These are phyloP conservation scores for Hemichromis elongatus DNA, from an alignment of 2,113 vertebrate genomes.

Conservation along the genomic window DNA sequence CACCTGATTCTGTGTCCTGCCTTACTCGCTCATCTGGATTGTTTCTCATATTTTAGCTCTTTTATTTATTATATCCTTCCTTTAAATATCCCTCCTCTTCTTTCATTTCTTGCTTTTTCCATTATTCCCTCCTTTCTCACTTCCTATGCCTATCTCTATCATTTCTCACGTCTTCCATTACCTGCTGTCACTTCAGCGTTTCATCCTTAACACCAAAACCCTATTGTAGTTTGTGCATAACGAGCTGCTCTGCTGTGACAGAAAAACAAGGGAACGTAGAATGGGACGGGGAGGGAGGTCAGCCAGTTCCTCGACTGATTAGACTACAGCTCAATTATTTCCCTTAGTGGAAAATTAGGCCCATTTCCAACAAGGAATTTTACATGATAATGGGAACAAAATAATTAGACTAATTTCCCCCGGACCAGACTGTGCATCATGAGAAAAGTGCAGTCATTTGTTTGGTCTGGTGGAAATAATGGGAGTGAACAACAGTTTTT, in stretches of 20 bases:
- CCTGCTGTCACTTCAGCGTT: neutral
- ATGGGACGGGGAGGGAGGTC: neutral
- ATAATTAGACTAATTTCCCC: slow-evolving; percentile 35
- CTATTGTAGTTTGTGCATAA: neutral
- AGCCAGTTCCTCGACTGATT: slow-evolving; percentile 1
- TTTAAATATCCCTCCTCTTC: neutral
- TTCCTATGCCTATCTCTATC: neutral
- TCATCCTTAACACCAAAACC: neutral
- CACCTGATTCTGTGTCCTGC: neutral
- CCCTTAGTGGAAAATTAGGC: slow-evolving; percentile 12
- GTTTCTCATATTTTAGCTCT: neutral
- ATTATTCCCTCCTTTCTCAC: neutral
- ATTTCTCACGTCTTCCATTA: neutral
- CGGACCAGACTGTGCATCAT: slow-evolving; percentile 6
- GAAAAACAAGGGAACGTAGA: neutral
- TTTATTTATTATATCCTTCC: neutral
- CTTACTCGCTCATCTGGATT: neutral
- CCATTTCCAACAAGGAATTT: neutral
- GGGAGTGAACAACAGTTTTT: neutral
- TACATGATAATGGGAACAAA: slow-evolving; percentile 20
- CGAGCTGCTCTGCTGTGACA: neutral
- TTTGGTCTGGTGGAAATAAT: neutral
- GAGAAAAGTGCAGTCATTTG: neutral
- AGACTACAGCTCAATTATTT: slow-evolving; percentile 16
- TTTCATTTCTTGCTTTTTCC: neutral